Evolutionary conservation across 2,113 vertebrate genomes (phyloP).

Genomic region (Phyllostomus discolor): DNA sequence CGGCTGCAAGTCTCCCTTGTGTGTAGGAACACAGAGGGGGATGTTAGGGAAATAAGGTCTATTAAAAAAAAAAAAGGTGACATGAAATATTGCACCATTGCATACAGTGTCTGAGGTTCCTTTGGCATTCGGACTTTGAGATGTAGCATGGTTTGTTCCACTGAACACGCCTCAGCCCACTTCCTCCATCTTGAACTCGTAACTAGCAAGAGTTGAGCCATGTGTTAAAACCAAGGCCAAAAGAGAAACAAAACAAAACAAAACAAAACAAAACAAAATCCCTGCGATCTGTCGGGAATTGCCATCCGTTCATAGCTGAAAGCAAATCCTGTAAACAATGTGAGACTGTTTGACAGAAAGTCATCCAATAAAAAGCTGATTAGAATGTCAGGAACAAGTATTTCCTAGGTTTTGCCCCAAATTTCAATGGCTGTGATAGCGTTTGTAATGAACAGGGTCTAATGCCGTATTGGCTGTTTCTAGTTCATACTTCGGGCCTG

Average conservation of each 20-base stretch:
- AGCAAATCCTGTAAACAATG: constrained; percentile 78
- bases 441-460: constrained; percentile 68
- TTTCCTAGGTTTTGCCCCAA: constrained; percentile 67
- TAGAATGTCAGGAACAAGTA: constrained; percentile 69
- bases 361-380: constrained; percentile 69
- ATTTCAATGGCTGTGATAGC: constrained; percentile 68
- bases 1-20: neutral
- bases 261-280: neutral
- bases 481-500: constrained; percentile 68
- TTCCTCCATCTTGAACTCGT: constrained; percentile 61
- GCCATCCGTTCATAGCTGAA: constrained; percentile 65
- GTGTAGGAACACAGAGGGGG: neutral
- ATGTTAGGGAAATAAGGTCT: neutral
- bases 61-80: neutral
- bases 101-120: constrained; percentile 39
- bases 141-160: constrained; percentile 54
- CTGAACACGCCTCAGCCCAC: constrained; percentile 27
- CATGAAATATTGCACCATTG: constrained; percentile 67
- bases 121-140: constrained; percentile 54
- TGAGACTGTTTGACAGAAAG: constrained; percentile 72
- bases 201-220: constrained; percentile 53
- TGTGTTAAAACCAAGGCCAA: constrained; percentile 68
- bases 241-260: constrained; percentile 16
- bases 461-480: constrained; percentile 64
- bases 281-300: constrained; percentile 51